phyloP scores from a whole-genome alignment of 2,113 vertebrate species.

The Nestor notabilis region DNA sequence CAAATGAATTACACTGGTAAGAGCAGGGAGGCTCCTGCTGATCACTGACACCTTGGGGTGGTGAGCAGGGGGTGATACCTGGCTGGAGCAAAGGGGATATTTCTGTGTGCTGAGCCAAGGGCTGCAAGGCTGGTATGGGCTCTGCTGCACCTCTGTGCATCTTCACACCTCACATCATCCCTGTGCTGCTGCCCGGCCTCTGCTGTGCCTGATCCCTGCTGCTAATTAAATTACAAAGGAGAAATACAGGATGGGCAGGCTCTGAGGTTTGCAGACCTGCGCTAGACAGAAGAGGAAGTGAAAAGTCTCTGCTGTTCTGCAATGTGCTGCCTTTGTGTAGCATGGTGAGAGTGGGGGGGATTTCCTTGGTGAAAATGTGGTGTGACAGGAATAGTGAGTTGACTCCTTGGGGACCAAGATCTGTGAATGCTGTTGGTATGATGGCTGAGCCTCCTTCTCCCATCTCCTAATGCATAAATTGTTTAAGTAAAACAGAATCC shows the following conservation, averaged over 20 bases:
- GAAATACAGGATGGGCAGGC: neutral
- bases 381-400: accelerated
- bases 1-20: accelerated
- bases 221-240: neutral
- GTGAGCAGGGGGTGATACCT: neutral
- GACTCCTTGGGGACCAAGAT: neutral
- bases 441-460: neutral
- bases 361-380: accelerated
- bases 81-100: too few species aligned
- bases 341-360: accelerated
- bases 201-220: neutral
- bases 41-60: accelerated
- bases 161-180: neutral
- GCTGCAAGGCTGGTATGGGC: neutral
- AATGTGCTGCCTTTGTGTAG: accelerated
- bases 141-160: too few species aligned
- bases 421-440: accelerated
- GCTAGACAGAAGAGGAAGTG: accelerated
- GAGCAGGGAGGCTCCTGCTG: neutral
- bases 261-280: neutral
- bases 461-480: accelerated
- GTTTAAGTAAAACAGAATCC: neutral
- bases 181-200: accelerated
- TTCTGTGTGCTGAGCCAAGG: accelerated
- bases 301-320: accelerated